Conservation (phyloP, 2,888 invertebrate species). For the Zygaena filipendulae region DNA sequence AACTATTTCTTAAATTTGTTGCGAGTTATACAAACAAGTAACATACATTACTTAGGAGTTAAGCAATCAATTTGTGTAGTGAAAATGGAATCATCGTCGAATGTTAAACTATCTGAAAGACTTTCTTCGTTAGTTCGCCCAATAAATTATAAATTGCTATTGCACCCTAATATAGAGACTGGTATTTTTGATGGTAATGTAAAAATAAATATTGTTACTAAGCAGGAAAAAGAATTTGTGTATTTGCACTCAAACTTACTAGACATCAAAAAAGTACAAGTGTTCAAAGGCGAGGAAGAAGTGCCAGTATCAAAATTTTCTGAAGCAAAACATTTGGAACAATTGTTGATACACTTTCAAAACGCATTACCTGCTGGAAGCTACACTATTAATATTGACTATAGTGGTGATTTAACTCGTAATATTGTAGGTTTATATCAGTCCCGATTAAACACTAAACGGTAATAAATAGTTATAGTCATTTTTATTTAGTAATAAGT, state of each 20-base stretch:
- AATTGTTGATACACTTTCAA: conserved; percentile 39
- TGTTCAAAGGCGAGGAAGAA: conserved; percentile 28
- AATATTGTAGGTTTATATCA: conserved; percentile 80
- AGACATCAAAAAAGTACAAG: conserved; percentile 50
- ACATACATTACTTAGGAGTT: too few relatives aligned
- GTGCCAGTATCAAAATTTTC: conserved; percentile 31
- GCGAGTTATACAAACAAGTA: too few relatives aligned
- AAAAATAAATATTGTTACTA: conserved; percentile 40
- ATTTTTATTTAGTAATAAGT: neutral
- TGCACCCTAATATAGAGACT: conserved; percentile 34
- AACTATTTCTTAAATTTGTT: too few relatives aligned
- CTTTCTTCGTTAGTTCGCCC: conserved; percentile 38
- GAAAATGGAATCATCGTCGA: conserved; percentile 22
- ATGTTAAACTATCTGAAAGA: conserved; percentile 32
- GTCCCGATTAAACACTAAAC: conserved; percentile 68
- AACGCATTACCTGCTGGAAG: conserved; percentile 30
- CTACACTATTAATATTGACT: conserved; percentile 69
- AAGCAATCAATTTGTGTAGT: too few relatives aligned
- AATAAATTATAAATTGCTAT: conserved; percentile 38
- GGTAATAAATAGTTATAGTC: conserved; percentile 30
- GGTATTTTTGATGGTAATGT: conserved; percentile 43
- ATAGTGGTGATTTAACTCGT: conserved; percentile 71
- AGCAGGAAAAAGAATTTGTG: conserved; percentile 43
- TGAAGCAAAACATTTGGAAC: conserved; percentile 38
- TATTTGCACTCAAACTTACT: conserved; percentile 70